Conservation (phyloP, 2,113 vertebrate species). For the Mastomys natalensis region DNA sequence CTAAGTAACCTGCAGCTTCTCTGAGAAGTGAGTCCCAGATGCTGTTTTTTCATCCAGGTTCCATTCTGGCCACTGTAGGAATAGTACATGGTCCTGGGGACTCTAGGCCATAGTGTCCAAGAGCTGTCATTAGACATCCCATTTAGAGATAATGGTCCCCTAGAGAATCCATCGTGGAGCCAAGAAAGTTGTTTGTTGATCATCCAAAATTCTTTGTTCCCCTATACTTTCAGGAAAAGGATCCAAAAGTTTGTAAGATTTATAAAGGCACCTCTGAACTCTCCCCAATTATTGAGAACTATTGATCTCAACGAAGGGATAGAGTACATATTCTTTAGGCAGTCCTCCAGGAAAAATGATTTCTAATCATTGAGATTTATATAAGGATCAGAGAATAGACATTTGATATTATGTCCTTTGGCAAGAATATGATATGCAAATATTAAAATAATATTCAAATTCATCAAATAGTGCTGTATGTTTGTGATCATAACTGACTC, state of each 20-base stretch:
- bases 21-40: not conserved
- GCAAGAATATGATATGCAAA: conserved; percentile 37
- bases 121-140: too few relatives aligned
- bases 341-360: conserved; percentile 49
- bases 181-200: not conserved
- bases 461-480: not conserved
- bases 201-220: not conserved
- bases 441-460: conserved; percentile 6
- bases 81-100: not conserved
- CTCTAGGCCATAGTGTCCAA: not conserved
- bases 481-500: not conserved
- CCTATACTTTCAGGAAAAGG: conserved; percentile 35
- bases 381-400: conserved; percentile 35
- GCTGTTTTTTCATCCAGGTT: not conserved
- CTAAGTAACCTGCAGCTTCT: not conserved
- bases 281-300: conserved; percentile 63
- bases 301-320: conserved; percentile 53
- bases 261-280: not conserved
- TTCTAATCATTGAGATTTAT: conserved; percentile 54
- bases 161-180: not conserved
- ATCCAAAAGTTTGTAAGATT: conserved; percentile 29
- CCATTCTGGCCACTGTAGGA: not conserved
- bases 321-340: conserved; percentile 51
- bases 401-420: conserved; percentile 50
- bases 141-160: not conserved